Percentiles rank a stretch among this genome's conserved stretches.
phyloP scores from a whole-genome alignment of 2,797 vertebrate species.

The Novumbra hubbsi region DNA sequence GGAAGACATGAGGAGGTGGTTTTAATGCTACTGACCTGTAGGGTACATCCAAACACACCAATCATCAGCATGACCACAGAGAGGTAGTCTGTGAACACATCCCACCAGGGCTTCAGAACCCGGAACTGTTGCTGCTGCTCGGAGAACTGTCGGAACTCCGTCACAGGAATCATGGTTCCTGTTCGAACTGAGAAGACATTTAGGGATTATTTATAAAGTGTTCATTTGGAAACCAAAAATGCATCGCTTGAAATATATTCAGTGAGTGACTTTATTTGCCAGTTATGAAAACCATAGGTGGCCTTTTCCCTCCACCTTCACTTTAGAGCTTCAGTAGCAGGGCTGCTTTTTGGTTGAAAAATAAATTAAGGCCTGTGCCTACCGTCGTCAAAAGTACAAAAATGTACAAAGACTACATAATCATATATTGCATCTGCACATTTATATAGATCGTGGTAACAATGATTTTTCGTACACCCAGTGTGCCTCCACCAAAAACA shows the following conservation, averaged over 20 bases:
- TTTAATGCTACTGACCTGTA: slow-evolving; percentile 82
- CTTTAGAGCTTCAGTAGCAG: background rate
- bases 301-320: background rate
- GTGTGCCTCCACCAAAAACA: background rate
- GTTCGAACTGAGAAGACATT: slow-evolving; percentile 19
- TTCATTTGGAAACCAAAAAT: background rate
- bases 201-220: background rate
- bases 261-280: background rate
- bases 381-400: background rate
- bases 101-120: slow-evolving; percentile 99
- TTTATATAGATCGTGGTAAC: background rate
- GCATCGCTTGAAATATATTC: background rate
- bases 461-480: background rate
- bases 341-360: background rate
- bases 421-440: background rate
- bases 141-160: slow-evolving; percentile 96
- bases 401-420: too few species aligned
- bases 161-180: slow-evolving; percentile 98
- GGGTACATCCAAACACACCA: slow-evolving; percentile 94
- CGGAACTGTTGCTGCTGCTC: slow-evolving; percentile 97
- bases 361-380: background rate
- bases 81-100: slow-evolving; percentile 96
- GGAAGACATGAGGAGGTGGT: background rate
- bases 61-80: slow-evolving; percentile 98
- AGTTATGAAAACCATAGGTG: background rate